Evolutionary conservation across 2,797 vertebrate genomes (phyloP).

Genomic region (Neoniphon sammara): DNA sequence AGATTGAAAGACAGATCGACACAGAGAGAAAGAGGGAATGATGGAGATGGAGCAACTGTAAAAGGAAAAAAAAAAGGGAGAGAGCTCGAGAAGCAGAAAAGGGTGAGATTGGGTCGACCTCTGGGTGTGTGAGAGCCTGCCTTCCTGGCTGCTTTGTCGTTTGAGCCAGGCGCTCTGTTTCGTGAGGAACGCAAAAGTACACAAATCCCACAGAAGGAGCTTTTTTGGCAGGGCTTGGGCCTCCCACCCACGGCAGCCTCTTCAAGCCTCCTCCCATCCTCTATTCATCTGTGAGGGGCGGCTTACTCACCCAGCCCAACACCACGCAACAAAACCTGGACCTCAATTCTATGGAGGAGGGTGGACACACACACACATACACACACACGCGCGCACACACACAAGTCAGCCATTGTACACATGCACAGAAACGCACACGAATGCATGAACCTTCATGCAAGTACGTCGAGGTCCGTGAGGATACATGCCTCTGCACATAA

Average conservation of each 20-base stretch:
- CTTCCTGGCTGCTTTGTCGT: slow-evolving; percentile 75
- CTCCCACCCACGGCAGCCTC: slow-evolving; percentile 83
- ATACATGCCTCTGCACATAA: neutral
- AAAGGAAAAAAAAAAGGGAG: slow-evolving; percentile 42
- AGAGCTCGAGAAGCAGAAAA: slow-evolving; percentile 48
- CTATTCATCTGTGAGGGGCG: slow-evolving; percentile 88
- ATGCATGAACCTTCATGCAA: slow-evolving; percentile 19
- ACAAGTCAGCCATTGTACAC: slow-evolving; percentile 21
- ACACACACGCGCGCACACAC: slow-evolving; percentile 45
- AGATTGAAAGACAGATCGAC: slow-evolving; percentile 13
- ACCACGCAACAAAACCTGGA: slow-evolving; percentile 81
- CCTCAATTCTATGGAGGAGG: slow-evolving; percentile 75
- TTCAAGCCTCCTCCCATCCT: slow-evolving; percentile 88
- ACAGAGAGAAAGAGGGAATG: neutral
- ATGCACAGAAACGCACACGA: slow-evolving; percentile 22
- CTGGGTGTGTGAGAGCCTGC: slow-evolving; percentile 65
- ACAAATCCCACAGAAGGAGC: slow-evolving; percentile 85
- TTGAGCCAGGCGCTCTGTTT: slow-evolving; percentile 73
- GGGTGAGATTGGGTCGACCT: slow-evolving; percentile 63
- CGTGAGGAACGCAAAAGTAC: slow-evolving; percentile 81
- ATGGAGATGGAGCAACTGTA: slow-evolving; percentile 35
- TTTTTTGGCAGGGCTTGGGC: slow-evolving; percentile 81
- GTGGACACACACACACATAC: slow-evolving; percentile 51
- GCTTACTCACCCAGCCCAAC: slow-evolving; percentile 84
- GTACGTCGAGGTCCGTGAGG: neutral